Percentiles rank a stretch among this genome's conserved stretches.
These are phyloP conservation scores for Ceraclea dissimilis DNA, from an alignment of 2,888 invertebrate genomes.

Conservation along the genomic window DNA sequence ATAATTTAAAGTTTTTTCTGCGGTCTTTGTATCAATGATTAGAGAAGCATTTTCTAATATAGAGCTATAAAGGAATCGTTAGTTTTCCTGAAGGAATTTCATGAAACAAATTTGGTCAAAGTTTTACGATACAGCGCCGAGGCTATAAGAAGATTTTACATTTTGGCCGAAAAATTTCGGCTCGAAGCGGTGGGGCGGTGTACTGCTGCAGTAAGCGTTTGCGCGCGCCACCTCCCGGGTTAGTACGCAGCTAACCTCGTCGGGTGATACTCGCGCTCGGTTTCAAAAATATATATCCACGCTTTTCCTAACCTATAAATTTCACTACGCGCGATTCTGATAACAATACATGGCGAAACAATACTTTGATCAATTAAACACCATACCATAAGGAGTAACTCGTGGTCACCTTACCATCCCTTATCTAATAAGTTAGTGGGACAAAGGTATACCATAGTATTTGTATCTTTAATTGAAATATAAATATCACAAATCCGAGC, in stretches of 20 bases:
- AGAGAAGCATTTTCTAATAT: no score
- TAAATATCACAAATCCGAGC: no score
- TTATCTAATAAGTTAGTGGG: no score
- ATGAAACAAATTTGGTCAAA: neutral
- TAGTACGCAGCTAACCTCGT: slow-evolving; percentile 34
- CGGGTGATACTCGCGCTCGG: slow-evolving; percentile 36
- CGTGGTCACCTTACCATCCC: no score
- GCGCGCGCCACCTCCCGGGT: slow-evolving; percentile 32
- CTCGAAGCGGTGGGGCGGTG: slow-evolving; percentile 16
- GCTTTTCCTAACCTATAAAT: slow-evolving; percentile 20
- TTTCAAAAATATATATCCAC: slow-evolving; percentile 31
- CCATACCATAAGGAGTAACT: no score
- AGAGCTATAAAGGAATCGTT: no score
- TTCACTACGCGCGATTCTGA: neutral
- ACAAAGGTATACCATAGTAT: no score
- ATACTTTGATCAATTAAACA: neutral
- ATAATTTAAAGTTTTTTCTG: no score
- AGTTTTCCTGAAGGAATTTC: no score
- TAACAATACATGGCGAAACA: neutral
- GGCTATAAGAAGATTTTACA: slow-evolving; percentile 8
- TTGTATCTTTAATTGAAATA: no score
- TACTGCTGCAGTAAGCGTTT: slow-evolving; percentile 28
- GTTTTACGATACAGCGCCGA: neutral
- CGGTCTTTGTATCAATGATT: no score
- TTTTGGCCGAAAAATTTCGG: neutral